Evolutionary conservation across 2,888 invertebrate genomes (phyloP).

Genomic region (Synanthedon vespiformis): DNA sequence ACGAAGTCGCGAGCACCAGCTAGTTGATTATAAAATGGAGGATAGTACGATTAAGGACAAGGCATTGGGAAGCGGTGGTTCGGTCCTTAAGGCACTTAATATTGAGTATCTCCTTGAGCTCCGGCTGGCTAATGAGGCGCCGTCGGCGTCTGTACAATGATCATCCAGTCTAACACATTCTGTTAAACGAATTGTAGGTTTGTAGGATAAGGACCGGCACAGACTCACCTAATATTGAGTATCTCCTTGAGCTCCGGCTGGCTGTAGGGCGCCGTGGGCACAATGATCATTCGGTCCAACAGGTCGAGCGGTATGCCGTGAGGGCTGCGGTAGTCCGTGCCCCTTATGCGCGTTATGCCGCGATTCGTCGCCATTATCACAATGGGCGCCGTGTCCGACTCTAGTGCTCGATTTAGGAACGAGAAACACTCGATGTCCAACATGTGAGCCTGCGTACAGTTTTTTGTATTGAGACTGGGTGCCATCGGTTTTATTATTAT

Average conservation of each 20-base stretch:
- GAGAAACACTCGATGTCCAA: conserved; percentile 99
- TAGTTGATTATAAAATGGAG: too few species aligned
- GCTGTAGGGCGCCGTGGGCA: conserved; percentile 89
- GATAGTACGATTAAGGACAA: too few species aligned
- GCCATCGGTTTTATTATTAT: too few species aligned
- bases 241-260: conserved; percentile 93
- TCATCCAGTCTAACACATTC: too few species aligned
- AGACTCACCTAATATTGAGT: conserved; percentile 79
- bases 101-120: too few species aligned
- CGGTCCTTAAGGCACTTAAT: too few species aligned
- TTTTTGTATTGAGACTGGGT: too few species aligned
- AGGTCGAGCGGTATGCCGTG: conserved; percentile 98
- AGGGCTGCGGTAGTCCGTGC: conserved; percentile 92
- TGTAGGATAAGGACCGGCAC: too few species aligned
- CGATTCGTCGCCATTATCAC: conserved; percentile 99
- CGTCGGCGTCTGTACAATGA: too few species aligned
- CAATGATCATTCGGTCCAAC: conserved; percentile 94
- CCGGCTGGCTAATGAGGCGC: too few species aligned
- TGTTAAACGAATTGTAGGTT: too few species aligned
- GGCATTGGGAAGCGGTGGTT: conserved; percentile 21
- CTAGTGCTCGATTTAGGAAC: conserved; percentile 95
- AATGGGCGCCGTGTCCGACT: conserved; percentile 96
- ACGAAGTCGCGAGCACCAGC: too few species aligned
- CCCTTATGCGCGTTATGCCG: conserved; percentile 93
- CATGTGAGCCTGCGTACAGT: conserved; percentile 85